These are phyloP conservation scores for Xiphophorus hellerii DNA, from an alignment of 2,113 vertebrate species.

Conservation along the genomic window DNA sequence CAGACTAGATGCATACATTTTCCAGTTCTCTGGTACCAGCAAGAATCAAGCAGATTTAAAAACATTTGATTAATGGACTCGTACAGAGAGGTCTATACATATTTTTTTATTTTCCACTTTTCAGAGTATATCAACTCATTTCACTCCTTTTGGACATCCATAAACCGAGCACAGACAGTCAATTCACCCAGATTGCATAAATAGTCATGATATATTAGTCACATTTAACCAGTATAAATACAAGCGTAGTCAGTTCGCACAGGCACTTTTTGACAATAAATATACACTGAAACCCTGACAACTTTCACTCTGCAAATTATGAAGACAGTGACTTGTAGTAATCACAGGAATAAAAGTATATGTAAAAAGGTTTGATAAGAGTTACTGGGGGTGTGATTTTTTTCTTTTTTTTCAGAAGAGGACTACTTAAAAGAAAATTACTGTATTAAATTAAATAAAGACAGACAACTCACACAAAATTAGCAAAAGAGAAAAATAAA, in stretches of 20 bases:
- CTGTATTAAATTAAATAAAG: slow-evolving; percentile 69
- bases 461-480: slow-evolving; percentile 70
- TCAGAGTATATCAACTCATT: slow-evolving; percentile 52
- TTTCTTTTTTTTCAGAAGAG: slow-evolving; percentile 74
- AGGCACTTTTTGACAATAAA: slow-evolving; percentile 74
- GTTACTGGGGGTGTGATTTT: slow-evolving; percentile 65
- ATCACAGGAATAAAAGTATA: slow-evolving; percentile 75
- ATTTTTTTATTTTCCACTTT: slow-evolving; percentile 58
- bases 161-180: slow-evolving; percentile 65
- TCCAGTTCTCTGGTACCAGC: too few relatives aligned
- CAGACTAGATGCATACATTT: too few relatives aligned
- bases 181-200: slow-evolving; percentile 72
- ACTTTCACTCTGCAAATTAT: slow-evolving; percentile 74
- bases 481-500: slow-evolving; percentile 68
- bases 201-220: slow-evolving; percentile 67
- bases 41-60: background rate
- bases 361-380: slow-evolving; percentile 65
- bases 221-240: slow-evolving; percentile 64
- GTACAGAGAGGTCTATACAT: slow-evolving; percentile 33
- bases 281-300: slow-evolving; percentile 68
- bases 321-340: slow-evolving; percentile 51
- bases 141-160: slow-evolving; percentile 54
- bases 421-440: slow-evolving; percentile 67
- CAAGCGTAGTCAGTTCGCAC: slow-evolving; percentile 48
- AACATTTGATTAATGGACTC: background rate